Conservation (phyloP, 30 jellyfish, hydroid and myxozoan species). For the Aurelia aurita region DNA sequence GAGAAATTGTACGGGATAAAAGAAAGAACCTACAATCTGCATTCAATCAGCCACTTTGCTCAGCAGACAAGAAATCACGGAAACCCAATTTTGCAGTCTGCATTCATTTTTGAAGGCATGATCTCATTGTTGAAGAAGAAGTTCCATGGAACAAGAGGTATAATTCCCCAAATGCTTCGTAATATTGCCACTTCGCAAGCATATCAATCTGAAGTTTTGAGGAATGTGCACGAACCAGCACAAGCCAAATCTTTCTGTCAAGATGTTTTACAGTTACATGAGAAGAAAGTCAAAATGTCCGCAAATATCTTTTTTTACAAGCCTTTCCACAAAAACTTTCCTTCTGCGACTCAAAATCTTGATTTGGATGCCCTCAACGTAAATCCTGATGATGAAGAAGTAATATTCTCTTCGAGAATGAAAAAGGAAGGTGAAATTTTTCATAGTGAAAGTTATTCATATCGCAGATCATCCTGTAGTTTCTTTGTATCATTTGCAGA, state of each 20-base stretch:
- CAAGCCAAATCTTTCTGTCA: no score
- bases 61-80: slow-evolving; percentile 21
- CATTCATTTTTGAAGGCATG: slow-evolving; percentile 4
- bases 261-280: no score
- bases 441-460: no score
- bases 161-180: slow-evolving; percentile 3
- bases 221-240: neutral
- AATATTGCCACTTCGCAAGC: neutral
- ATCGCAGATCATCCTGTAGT: slow-evolving; percentile 21
- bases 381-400: no score
- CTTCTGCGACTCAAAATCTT: no score
- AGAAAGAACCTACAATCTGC: slow-evolving; percentile 12
- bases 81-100: slow-evolving; percentile 15
- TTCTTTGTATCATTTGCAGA: slow-evolving; percentile 6
- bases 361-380: no score
- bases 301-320: no score
- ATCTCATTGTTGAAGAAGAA: slow-evolving; percentile 1
- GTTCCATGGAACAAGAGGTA: slow-evolving; percentile 6
- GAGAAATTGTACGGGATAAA: neutral
- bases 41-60: slow-evolving; percentile 10
- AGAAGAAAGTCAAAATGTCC: no score
- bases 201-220: neutral
- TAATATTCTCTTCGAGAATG: no score
- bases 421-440: no score
- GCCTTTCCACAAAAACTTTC: no score